phyloP scores from a whole-genome alignment of 2,113 vertebrate species.

The Notothenia rossii region DNA sequence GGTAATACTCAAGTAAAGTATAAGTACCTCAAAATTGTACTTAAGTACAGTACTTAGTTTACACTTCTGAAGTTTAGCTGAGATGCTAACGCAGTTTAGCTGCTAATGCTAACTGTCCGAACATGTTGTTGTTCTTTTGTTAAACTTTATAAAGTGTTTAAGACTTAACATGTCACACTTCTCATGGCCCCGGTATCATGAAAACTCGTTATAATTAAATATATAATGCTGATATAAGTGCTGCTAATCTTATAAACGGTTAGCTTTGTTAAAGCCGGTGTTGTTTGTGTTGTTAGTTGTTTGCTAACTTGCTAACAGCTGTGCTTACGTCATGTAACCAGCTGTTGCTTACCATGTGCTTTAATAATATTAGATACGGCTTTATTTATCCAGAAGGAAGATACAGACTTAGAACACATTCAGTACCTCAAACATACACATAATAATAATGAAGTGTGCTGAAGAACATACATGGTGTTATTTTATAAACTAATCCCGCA shows the following conservation, averaged over 20 bases:
- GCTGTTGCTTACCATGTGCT: conserved; percentile 1
- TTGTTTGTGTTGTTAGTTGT: conserved; percentile 60
- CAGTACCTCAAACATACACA: too few species aligned
- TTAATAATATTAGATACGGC: too few species aligned
- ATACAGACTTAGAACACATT: too few species aligned
- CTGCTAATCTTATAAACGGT: fast-evolving
- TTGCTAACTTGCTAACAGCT: conserved; percentile 50
- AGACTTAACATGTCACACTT: fast-evolving
- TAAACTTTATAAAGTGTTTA: conserved; percentile 31
- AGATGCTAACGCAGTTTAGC: conserved; percentile 54
- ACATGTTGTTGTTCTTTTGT: conserved; percentile 72
- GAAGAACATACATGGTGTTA: too few species aligned
- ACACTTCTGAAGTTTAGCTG: background rate
- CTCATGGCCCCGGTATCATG: fast-evolving
- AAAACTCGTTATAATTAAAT: fast-evolving
- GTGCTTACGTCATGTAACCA: conserved; percentile 46
- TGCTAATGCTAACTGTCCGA: conserved; percentile 55
- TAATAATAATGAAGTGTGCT: too few species aligned
- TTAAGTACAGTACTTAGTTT: too few species aligned
- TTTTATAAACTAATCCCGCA: too few species aligned
- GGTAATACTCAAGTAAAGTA: too few species aligned
- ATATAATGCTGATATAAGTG: fast-evolving
- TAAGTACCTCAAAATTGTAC: too few species aligned
- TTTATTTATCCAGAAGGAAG: too few species aligned
- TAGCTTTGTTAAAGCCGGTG: background rate